Conservation (phyloP, 2,888 invertebrate genomes). For the Mythimna impura region DNA sequence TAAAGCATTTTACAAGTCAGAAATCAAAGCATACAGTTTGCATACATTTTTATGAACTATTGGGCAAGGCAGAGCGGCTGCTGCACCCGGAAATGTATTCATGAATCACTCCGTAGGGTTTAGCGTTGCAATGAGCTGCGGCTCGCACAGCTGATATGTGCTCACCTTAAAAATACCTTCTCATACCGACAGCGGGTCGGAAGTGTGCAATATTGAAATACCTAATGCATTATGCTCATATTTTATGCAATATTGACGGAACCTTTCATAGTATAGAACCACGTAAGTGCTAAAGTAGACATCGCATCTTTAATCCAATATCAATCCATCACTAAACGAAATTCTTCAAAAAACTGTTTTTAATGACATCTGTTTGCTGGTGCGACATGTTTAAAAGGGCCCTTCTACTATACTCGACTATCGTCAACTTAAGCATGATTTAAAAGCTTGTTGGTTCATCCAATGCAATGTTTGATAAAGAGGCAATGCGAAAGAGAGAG, state of each 20-base stretch:
- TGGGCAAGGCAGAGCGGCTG: constrained; percentile 17
- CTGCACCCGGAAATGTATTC: constrained; percentile 51
- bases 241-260: constrained; percentile 10
- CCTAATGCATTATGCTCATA: constrained; percentile 27
- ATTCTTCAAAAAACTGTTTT: too few relatives aligned
- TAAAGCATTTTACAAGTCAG: background rate
- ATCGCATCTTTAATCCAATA: too few relatives aligned
- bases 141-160: constrained; percentile 12
- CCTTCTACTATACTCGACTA: too few relatives aligned
- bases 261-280: background rate
- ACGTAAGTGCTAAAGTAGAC: too few relatives aligned
- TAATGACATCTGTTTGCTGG: too few relatives aligned
- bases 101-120: constrained; percentile 43
- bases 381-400: too few relatives aligned
- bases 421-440: too few relatives aligned
- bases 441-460: too few relatives aligned
- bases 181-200: background rate
- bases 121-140: constrained; percentile 50
- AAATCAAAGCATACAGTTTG: constrained; percentile 40
- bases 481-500: too few relatives aligned
- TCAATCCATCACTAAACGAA: too few relatives aligned
- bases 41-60: constrained; percentile 40
- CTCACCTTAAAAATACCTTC: constrained; percentile 51
- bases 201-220: constrained; percentile 43
- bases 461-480: too few relatives aligned